These are phyloP conservation scores for Aphidius gifuensis DNA, from an alignment of 1,140 invertebrate genomes.

Conservation along the genomic window DNA sequence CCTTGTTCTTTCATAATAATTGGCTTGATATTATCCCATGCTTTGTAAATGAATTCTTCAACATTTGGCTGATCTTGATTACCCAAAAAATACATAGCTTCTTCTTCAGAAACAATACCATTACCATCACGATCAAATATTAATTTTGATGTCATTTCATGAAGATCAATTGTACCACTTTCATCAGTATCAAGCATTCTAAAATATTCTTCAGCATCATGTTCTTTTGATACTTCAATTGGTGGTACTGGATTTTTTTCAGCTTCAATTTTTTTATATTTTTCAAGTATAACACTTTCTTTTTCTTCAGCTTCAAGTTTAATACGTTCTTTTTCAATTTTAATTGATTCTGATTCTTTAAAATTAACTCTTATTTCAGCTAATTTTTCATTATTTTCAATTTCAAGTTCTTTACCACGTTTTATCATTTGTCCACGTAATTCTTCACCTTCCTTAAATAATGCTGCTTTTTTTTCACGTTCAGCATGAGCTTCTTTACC, in stretches of 20 bases:
- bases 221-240: conserved; percentile 59
- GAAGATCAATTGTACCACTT: conserved; percentile 71
- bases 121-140: conserved; percentile 87
- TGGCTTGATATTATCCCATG: conserved; percentile 78
- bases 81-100: conserved; percentile 78
- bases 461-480: conserved; percentile 67
- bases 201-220: conserved; percentile 72
- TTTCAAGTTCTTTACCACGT: conserved; percentile 71
- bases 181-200: conserved; percentile 71
- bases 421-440: conserved; percentile 73
- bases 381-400: conserved; percentile 68
- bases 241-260: conserved; percentile 48
- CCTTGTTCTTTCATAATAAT: conserved; percentile 71
- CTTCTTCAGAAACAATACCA: conserved; percentile 81
- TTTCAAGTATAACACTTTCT: conserved; percentile 74
- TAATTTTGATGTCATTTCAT: conserved; percentile 74
- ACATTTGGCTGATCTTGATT: conserved; percentile 67
- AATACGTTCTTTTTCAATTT: conserved; percentile 69
- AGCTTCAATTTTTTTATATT: conserved; percentile 70
- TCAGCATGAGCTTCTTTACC: conserved; percentile 76
- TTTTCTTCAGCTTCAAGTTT: conserved; percentile 71
- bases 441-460: conserved; percentile 75
- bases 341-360: conserved; percentile 68
- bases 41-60: conserved; percentile 67
- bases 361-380: conserved; percentile 70